Base-by-base conservation (phyloP, 2,113 vertebrate genomes). In the Silurus glanis region DNA sequence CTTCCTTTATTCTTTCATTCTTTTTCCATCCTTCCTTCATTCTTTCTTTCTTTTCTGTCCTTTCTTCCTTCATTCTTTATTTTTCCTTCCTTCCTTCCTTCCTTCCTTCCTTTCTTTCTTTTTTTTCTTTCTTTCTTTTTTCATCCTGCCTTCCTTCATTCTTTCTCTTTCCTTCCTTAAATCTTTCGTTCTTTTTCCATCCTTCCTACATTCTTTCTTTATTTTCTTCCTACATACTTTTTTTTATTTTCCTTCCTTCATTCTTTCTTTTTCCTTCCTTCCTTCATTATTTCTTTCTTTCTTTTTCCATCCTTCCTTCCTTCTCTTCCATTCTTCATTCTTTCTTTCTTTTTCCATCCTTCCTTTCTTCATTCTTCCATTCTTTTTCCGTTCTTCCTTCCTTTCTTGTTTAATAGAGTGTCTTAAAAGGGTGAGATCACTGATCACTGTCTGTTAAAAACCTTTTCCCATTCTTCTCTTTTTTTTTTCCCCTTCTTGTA, bases 401-500 rank as follows among this genome's bases (percentile, higher is more conserved):
- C 19, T 66, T 58, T 49, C 56, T 25, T 25, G 13, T 62, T 6
- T 49, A 81, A 61, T 56, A 45, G 19, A 47, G 51, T 59, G 76
- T 59, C 53, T 55, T 71, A 82, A 82, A 75, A 56, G 28, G 67
- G 49, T 78, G 83, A 82, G 69, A 76, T 75, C 79, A 88, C 16
- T 6, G 67, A 76, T 75, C 79, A 88, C 16, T 6, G 67, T 85
- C 71, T 88, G 9, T 76, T 67, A 72, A 81, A 23, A 16, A 14
- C 19, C 51, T 14, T 64, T 14, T 10, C 51, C 59, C 17, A 37
- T 37, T 37, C 69, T 55, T 51, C n/a, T 69, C 66, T 69, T 37
- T 78, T n/a, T 9, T 75, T 55, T 72, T 72, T 19, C 37, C 45
- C n/a, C 6, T 55, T 13, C 23, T 16, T 55, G 9, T 49, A 23